phyloP scores from a whole-genome alignment of 2,888 invertebrate species.

The Ernsta delagoae region DNA sequence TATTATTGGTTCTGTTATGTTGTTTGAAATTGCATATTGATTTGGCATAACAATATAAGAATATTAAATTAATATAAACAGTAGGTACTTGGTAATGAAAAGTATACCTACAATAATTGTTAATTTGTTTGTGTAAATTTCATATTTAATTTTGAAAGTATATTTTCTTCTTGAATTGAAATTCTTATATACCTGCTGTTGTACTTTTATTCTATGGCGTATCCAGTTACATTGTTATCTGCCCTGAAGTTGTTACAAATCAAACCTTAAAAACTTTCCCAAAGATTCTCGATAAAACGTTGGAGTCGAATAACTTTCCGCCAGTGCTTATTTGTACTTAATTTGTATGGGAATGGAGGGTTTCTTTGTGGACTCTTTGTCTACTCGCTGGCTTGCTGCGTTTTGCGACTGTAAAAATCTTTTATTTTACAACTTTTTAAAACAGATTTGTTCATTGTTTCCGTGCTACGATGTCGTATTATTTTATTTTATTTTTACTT shows the following conservation, averaged over 20 bases:
- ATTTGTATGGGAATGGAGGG: conserved; percentile 59
- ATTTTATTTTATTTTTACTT: not conserved
- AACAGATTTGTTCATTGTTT: conserved; percentile 26
- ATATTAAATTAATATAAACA: not conserved
- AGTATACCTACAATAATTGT: not conserved
- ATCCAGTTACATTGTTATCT: conserved; percentile 51
- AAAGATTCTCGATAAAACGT: conserved; percentile 78
- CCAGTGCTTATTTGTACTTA: conserved; percentile 75
- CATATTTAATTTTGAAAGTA: not conserved
- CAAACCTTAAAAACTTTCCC: conserved; percentile 78
- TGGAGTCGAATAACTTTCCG: conserved; percentile 66
- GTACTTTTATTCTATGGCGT: conserved; percentile 35
- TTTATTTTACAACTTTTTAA: conserved; percentile 32
- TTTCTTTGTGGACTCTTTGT: conserved; percentile 47
- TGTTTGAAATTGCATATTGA: not conserved
- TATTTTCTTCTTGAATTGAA: not conserved
- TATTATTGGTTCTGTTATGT: not conserved
- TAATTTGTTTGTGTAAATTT: too few species aligned
- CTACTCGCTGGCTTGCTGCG: conserved; percentile 35
- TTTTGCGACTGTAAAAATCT: conserved; percentile 28
- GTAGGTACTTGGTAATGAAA: too few species aligned
- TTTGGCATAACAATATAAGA: not conserved
- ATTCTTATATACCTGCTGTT: not conserved
- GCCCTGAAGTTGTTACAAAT: conserved; percentile 68
- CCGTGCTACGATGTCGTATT: not conserved